phyloP scores from a whole-genome alignment of 2,113 vertebrate genomes.

The Leuciscus idus region DNA sequence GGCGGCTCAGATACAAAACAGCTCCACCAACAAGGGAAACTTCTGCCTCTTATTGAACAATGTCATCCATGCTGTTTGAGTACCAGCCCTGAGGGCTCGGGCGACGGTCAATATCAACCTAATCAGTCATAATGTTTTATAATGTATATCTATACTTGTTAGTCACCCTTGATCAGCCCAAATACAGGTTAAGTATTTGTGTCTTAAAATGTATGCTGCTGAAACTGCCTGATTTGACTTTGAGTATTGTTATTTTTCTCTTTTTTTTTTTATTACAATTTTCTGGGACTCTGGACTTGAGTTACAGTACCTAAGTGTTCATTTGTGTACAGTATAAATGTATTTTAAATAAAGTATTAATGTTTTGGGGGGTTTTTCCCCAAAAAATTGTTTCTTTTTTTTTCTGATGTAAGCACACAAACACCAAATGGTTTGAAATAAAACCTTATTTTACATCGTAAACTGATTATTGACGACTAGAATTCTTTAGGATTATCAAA shows the following conservation, averaged over 20 bases:
- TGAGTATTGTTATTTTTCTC: background rate
- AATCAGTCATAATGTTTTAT: conserved; percentile 48
- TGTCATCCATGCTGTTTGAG: conserved; percentile 77
- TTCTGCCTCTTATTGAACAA: conserved; percentile 84
- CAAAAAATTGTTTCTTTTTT: background rate
- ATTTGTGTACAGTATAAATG: conserved; percentile 40
- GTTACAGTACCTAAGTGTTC: conserved; percentile 9
- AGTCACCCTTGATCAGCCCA: background rate
- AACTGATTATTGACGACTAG: background rate
- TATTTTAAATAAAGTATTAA: conserved; percentile 56
- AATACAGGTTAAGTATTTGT: background rate
- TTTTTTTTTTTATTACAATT: conserved; percentile 22
- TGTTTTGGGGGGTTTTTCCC: background rate
- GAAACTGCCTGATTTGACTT: background rate
- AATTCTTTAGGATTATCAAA: background rate
- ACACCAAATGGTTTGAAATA: background rate
- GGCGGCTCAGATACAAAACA: conserved; percentile 87
- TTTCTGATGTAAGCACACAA: background rate
- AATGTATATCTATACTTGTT: conserved; percentile 25
- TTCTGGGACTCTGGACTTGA: conserved; percentile 27
- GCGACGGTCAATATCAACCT: conserved; percentile 63
- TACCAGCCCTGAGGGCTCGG: conserved; percentile 65
- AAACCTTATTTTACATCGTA: background rate
- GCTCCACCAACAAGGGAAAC: conserved; percentile 87
- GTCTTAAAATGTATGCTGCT: background rate